These are phyloP conservation scores for Pegea sp. DNA, from an alignment of 23 tunicate genomes.

Conservation along the genomic window DNA sequence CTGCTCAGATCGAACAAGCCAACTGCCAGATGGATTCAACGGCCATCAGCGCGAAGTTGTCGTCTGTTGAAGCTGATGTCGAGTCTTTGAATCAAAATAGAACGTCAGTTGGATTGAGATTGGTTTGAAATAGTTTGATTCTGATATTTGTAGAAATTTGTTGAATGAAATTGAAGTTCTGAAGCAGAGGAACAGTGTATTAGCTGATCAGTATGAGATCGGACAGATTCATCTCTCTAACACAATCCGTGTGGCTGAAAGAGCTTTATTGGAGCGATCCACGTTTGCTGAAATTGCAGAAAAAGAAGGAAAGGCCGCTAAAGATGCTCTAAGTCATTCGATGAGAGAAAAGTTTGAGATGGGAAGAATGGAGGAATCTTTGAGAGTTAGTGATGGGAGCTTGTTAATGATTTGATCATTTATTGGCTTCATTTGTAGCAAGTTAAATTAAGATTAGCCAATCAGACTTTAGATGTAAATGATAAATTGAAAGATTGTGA, in stretches of 20 bases:
- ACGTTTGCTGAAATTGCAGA: conserved; percentile 53
- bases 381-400: conserved; percentile 7
- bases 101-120: no score
- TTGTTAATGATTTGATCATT: neutral
- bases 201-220: conserved; percentile 26
- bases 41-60: no score
- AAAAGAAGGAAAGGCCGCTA: conserved; percentile 30
- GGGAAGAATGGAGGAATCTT: conserved; percentile 75
- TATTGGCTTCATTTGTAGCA: conserved; percentile 12
- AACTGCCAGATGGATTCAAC: no score
- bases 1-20: no score
- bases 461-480: conserved; percentile 15
- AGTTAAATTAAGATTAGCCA: conserved; percentile 30
- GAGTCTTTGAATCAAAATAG: no score
- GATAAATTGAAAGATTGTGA: conserved; percentile 32
- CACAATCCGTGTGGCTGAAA: conserved; percentile 36
- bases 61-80: no score
- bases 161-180: no score
- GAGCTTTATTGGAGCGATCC: conserved; percentile 36
- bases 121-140: no score
- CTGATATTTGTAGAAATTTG: no score
- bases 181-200: no score
- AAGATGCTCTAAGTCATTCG: conserved; percentile 20
- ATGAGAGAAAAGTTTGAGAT: conserved; percentile 76
- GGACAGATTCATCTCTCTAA: conserved; percentile 67